Conservation (phyloP, 2,888 invertebrate genomes). For the Drosophila anceps region DNA sequence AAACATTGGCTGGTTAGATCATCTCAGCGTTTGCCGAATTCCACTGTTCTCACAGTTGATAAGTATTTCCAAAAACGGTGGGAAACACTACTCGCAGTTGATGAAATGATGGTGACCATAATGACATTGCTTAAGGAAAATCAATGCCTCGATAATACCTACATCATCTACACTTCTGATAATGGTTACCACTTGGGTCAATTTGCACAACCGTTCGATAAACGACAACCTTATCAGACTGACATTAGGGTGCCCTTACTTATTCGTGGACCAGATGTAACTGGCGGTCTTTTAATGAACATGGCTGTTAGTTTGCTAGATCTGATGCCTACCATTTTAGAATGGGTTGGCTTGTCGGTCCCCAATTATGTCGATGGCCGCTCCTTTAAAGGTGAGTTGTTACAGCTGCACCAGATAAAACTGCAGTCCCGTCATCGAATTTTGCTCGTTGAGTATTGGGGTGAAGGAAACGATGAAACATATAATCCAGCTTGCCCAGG, state of each 20-base stretch:
- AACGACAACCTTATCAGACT: conserved; percentile 95
- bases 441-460: conserved; percentile 93
- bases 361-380: conserved; percentile 88
- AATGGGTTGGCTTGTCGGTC: conserved; percentile 87
- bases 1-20: conserved; percentile 93
- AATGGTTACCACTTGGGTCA: conserved; percentile 97
- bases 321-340: conserved; percentile 92
- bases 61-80: conserved; percentile 90
- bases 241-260: conserved; percentile 94
- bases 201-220: conserved; percentile 94
- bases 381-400: conserved; percentile 85
- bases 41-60: conserved; percentile 88
- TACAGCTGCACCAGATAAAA: conserved; percentile 22
- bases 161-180: conserved; percentile 94
- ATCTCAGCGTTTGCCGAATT: conserved; percentile 88
- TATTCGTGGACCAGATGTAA: conserved; percentile 90
- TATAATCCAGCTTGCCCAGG: conserved; percentile 89
- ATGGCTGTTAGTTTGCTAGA: conserved; percentile 92
- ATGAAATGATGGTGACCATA: conserved; percentile 91
- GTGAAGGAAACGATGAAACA: conserved; percentile 88
- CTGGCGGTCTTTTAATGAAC: conserved; percentile 85
- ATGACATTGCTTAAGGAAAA: conserved; percentile 87
- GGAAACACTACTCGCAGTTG: conserved; percentile 93
- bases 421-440: conserved; percentile 13
- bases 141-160: conserved; percentile 90